Percentiles rank a stretch among this genome's conserved stretches.
Evolutionary conservation across 2,888 invertebrate species (phyloP).

Genomic region (Coenonympha glycerion): DNA sequence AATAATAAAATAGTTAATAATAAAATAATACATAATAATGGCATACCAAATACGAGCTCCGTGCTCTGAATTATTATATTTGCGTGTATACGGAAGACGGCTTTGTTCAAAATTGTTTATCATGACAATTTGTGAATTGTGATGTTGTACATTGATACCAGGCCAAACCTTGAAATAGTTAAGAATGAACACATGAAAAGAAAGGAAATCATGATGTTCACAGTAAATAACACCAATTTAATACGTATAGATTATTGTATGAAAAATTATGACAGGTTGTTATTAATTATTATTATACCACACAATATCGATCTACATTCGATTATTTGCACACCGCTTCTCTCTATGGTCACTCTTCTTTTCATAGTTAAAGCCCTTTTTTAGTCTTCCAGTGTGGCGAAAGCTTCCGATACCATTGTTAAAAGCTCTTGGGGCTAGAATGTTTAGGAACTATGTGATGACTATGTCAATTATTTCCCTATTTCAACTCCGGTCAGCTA

Average conservation of each 20-base stretch:
- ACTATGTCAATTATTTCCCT: conserved; percentile 75
- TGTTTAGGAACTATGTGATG: conserved; percentile 71
- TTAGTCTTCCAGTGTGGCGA: conserved; percentile 70
- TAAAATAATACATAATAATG: conserved; percentile 14
- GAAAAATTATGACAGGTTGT: conserved; percentile 50
- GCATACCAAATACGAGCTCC: conserved; percentile 14
- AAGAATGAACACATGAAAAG: conserved; percentile 6
- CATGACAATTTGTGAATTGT: neutral
- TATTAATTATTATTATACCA: conserved; percentile 48
- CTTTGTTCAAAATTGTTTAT: conserved; percentile 1
- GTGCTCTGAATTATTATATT: conserved; percentile 4
- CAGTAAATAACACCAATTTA: conserved; percentile 68
- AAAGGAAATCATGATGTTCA: conserved; percentile 29
- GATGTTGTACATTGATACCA: neutral
- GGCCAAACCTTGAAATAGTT: conserved; percentile 5
- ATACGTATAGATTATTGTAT: conserved; percentile 54
- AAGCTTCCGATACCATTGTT: conserved; percentile 59
- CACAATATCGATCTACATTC: conserved; percentile 41
- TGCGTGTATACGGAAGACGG: neutral
- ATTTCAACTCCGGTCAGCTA: conserved; percentile 56
- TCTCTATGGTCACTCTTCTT: conserved; percentile 37
- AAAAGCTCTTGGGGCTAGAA: conserved; percentile 63
- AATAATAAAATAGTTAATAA: conserved; percentile 10
- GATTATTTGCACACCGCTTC: conserved; percentile 59
- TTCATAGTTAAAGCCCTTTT: conserved; percentile 51